Percentiles rank a stretch among this genome's conserved stretches.
These are phyloP conservation scores for Camelus bactrianus DNA, from an alignment of 2,113 vertebrate genomes.

Conservation along the genomic window DNA sequence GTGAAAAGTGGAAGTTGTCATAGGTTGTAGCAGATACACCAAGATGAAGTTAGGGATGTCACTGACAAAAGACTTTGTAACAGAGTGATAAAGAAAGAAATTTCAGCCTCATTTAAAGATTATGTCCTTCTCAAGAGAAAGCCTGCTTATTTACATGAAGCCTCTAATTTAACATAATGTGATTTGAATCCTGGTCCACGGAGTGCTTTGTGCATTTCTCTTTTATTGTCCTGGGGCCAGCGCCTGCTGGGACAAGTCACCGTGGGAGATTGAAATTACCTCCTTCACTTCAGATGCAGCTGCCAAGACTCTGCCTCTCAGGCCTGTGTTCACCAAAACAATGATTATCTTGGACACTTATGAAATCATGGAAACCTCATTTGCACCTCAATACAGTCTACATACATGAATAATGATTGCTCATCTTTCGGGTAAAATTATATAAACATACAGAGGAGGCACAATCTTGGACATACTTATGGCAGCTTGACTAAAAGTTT, in stretches of 20 bases:
- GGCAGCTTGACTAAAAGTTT: conserved; percentile 37
- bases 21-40: background rate
- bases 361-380: conserved; percentile 44
- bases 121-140: background rate
- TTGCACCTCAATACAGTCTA: conserved; percentile 48
- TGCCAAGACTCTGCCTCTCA: conserved; percentile 14
- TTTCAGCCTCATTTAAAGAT: background rate
- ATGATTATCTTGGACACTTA: conserved; percentile 43
- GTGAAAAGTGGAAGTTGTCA: background rate
- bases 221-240: background rate
- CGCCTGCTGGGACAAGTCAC: conserved; percentile 40
- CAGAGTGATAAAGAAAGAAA: background rate
- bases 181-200: background rate
- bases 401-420: conserved; percentile 45
- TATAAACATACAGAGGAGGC: conserved; percentile 26
- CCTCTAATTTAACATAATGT: conserved; percentile 36
- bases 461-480: conserved; percentile 9
- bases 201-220: background rate
- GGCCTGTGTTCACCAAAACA: conserved; percentile 45
- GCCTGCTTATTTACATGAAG: background rate
- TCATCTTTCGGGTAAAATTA: conserved; percentile 56
- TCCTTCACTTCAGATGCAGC: background rate
- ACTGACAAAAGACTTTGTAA: background rate
- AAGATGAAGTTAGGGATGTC: background rate
- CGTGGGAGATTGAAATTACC: conserved; percentile 37